Conservation (phyloP, 2,797 vertebrate species). For the Syngnathus acus region DNA sequence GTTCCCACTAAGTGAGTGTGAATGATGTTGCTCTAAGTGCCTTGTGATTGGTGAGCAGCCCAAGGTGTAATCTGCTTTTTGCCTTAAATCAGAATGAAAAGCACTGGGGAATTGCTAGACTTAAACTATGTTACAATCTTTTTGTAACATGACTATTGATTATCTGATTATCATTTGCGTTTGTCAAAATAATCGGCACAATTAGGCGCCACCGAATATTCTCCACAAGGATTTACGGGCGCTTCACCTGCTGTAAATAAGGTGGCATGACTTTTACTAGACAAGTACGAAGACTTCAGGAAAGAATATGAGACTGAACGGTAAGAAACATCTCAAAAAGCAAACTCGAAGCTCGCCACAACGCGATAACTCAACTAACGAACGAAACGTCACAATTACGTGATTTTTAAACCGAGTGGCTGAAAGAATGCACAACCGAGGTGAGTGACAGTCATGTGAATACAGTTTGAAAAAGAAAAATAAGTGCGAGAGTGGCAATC, state of each 20-base stretch:
- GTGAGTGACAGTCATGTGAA: too few relatives aligned
- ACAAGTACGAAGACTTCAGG: not conserved
- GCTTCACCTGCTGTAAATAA: too few relatives aligned
- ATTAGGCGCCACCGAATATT: not conserved
- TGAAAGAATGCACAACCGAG: not conserved
- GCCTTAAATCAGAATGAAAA: too few relatives aligned
- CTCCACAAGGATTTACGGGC: too few relatives aligned
- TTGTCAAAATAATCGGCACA: not conserved
- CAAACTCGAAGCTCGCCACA: not conserved
- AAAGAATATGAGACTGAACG: not conserved
- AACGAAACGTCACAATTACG: not conserved
- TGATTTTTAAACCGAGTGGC: not conserved
- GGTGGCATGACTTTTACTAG: not conserved
- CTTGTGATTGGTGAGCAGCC: too few relatives aligned
- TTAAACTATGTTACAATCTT: too few relatives aligned
- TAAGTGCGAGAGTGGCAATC: not conserved
- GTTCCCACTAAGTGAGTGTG: too few relatives aligned
- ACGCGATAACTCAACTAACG: not conserved
- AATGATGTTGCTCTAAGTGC: too few relatives aligned
- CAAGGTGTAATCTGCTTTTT: too few relatives aligned
- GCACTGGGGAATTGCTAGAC: too few relatives aligned
- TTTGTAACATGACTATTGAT: not conserved
- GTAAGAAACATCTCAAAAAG: not conserved
- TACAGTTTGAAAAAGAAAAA: not conserved
- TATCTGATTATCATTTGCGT: not conserved